Conservation (phyloP, 92 coral and sea anemone genomes). For the Actinernus sp. region DNA sequence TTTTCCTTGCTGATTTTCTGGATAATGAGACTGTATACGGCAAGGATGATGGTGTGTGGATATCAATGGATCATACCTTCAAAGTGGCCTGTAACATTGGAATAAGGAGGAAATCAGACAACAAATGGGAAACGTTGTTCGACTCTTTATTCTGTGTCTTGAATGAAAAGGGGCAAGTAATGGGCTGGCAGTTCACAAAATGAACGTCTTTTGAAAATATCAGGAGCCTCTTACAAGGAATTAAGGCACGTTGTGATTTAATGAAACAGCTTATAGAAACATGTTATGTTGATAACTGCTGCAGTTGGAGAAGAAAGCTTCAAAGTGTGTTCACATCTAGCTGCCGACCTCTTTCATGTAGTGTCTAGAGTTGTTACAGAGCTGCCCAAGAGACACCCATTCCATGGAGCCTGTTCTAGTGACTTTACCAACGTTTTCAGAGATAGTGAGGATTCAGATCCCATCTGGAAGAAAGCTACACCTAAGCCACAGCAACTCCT, state of each 20-base stretch:
- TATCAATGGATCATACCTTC: slow-evolving; percentile 44
- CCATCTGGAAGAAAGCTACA: slow-evolving; percentile 11
- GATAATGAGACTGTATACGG: slow-evolving; percentile 37
- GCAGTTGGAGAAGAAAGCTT: slow-evolving; percentile 29
- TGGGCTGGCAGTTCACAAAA: slow-evolving; percentile 49
- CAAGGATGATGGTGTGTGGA: slow-evolving; percentile 25
- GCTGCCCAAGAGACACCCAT: slow-evolving; percentile 17
- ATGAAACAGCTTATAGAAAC: not conserved
- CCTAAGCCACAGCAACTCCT: slow-evolving; percentile 18
- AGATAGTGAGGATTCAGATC: slow-evolving; percentile 12
- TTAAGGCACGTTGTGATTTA: slow-evolving; percentile 15
- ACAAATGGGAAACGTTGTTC: slow-evolving; percentile 25
- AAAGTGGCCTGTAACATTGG: slow-evolving; percentile 45
- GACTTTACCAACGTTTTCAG: slow-evolving; percentile 24
- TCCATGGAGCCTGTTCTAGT: slow-evolving; percentile 5
- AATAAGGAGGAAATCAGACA: slow-evolving; percentile 4
- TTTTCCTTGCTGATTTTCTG: slow-evolving; percentile 34
- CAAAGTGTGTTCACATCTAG: slow-evolving; percentile 22
- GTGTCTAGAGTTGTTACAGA: slow-evolving; percentile 23
- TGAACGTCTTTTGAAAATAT: slow-evolving; percentile 38
- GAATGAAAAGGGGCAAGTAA: slow-evolving; percentile 46
- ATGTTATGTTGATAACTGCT: slow-evolving; percentile 27
- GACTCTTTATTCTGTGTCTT: slow-evolving; percentile 42
- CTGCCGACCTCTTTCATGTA: slow-evolving; percentile 31
- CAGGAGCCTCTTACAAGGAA: slow-evolving; percentile 15